A percentile compares a stretch with the other conserved stretches of the same genome.
phyloP scores from a whole-genome alignment of 2,888 invertebrate genomes.

The Oscheius sp. region DNA sequence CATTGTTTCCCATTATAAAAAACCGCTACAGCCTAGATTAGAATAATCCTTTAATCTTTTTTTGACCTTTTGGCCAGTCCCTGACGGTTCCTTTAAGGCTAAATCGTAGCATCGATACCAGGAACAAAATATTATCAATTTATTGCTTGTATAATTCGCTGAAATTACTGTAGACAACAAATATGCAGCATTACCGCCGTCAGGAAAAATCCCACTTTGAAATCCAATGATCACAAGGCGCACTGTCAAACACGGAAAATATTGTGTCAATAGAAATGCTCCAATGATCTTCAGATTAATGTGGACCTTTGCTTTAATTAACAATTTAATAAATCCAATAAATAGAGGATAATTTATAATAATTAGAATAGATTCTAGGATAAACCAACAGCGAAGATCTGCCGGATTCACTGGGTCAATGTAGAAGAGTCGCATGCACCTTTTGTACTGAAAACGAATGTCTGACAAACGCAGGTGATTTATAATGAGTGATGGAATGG shows the following conservation, averaged over 20 bases:
- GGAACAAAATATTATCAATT: not conserved
- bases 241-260: not conserved
- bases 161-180: not conserved
- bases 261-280: not conserved
- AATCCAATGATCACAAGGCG: not conserved
- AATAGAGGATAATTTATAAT: not conserved
- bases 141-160: not conserved
- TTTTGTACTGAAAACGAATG: too few relatives aligned
- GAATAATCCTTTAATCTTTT: too few relatives aligned
- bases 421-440: not conserved
- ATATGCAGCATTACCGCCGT: not conserved
- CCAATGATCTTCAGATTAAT: conserved; percentile 4
- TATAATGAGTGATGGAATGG: too few relatives aligned
- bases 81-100: too few relatives aligned
- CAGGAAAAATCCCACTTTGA: not conserved
- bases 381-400: not conserved
- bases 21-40: too few relatives aligned
- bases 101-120: not conserved
- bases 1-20: too few relatives aligned
- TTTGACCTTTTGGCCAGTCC: too few relatives aligned
- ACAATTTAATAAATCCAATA: not conserved
- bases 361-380: not conserved
- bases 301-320: not conserved
- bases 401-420: not conserved
- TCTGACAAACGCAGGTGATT: too few relatives aligned